Conservation (phyloP, 2,888 invertebrate species). For the Apodemia zela region DNA sequence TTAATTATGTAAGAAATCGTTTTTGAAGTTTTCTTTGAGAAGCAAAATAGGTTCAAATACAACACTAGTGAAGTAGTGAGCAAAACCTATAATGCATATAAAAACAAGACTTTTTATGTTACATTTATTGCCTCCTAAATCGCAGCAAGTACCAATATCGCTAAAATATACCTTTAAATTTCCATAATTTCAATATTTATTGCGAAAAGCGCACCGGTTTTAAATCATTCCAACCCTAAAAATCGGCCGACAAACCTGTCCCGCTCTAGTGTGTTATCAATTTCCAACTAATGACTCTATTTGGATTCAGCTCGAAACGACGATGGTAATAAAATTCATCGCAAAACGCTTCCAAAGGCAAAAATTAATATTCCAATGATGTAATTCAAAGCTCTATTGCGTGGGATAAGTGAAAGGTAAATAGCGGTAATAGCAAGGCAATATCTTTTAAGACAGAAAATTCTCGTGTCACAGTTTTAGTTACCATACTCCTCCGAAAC, state of each 20-base stretch:
- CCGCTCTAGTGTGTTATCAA: constrained; percentile 66
- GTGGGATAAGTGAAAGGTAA: constrained; percentile 31
- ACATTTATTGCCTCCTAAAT: constrained; percentile 1
- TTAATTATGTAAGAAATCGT: too few relatives aligned
- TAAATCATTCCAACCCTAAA: constrained; percentile 24
- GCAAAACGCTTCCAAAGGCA: constrained; percentile 66
- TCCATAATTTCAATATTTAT: constrained; percentile 18
- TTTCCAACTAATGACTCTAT: constrained; percentile 71
- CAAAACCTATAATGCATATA: not conserved
- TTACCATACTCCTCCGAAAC: too few relatives aligned
- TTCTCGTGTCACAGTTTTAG: too few relatives aligned
- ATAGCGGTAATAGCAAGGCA: not conserved
- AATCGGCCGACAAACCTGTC: constrained; percentile 22
- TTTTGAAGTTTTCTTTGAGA: too few relatives aligned
- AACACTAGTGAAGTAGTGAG: too few relatives aligned
- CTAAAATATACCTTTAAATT: constrained; percentile 5
- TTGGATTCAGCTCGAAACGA: constrained; percentile 67
- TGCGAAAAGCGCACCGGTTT: constrained; percentile 22
- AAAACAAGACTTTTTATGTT: not conserved
- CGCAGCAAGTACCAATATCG: not conserved
- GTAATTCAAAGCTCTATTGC: constrained; percentile 62
- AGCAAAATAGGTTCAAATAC: too few relatives aligned
- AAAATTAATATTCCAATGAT: constrained; percentile 78
- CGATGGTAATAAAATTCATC: constrained; percentile 76
- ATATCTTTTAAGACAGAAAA: too few relatives aligned